These are phyloP conservation scores for Fulmarus glacialis DNA, from an alignment of 2,113 vertebrate species.

Conservation along the genomic window DNA sequence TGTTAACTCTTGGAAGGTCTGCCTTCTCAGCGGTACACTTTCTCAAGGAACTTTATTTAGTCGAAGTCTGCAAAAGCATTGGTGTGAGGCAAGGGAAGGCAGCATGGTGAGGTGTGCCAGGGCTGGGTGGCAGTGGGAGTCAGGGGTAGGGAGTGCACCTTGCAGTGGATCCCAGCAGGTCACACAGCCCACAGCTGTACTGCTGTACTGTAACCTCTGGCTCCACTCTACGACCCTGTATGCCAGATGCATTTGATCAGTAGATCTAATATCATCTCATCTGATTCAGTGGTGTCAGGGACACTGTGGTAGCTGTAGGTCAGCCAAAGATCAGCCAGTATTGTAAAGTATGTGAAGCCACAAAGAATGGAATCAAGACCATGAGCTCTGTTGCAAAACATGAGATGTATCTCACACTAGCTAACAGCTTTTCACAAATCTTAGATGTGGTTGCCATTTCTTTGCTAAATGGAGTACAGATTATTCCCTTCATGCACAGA, in stretches of 20 bases:
- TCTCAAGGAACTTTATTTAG: not conserved
- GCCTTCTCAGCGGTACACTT: not conserved
- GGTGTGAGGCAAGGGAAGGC: not conserved
- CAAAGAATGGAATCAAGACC: not conserved
- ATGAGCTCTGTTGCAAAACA: not conserved
- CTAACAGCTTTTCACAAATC: not conserved
- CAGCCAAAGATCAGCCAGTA: not conserved
- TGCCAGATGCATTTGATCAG: not conserved
- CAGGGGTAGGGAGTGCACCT: rapidly evolving
- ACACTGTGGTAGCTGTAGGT: not conserved
- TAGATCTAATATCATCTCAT: not conserved
- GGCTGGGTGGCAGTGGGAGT: too few relatives aligned
- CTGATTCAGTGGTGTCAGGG: not conserved
- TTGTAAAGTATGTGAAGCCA: not conserved
- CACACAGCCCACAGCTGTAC: rapidly evolving
- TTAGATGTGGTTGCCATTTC: not conserved
- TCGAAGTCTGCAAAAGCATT: not conserved
- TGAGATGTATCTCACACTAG: not conserved
- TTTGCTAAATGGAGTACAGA: not conserved
- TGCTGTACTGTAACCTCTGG: not conserved
- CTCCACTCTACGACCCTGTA: not conserved
- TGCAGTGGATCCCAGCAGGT: too few relatives aligned
- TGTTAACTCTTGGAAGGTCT: not conserved
- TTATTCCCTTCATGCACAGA: not conserved
- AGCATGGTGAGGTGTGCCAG: not conserved